Conservation (phyloP, 2,797 vertebrate species). For the Clarias laeviceps region DNA sequence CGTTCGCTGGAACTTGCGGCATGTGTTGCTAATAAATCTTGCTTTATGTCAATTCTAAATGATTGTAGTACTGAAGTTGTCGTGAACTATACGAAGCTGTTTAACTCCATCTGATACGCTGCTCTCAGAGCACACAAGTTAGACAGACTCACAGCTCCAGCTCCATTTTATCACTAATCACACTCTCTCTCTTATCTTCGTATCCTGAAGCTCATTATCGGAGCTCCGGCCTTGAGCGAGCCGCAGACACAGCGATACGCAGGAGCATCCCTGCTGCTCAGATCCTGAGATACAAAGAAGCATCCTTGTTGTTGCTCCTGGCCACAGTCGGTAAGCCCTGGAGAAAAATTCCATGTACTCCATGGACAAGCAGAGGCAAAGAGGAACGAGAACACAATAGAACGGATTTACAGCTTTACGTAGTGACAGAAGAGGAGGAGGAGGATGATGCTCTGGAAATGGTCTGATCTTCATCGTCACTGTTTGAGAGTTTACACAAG, state of each 20-base stretch:
- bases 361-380: conserved; percentile 29
- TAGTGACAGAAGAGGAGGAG: neutral
- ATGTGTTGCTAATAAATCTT: too few relatives aligned
- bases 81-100: conserved; percentile 40
- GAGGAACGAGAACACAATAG: neutral
- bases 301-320: neutral
- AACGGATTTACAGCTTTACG: neutral
- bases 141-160: conserved; percentile 32
- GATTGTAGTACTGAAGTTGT: conserved; percentile 52
- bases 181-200: conserved; percentile 53
- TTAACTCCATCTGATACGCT: conserved; percentile 36
- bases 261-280: conserved; percentile 27
- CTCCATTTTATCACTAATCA: conserved; percentile 46
- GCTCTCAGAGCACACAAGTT: conserved; percentile 28
- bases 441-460: neutral
- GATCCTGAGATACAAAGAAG: conserved; percentile 43
- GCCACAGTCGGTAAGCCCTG: conserved; percentile 15
- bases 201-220: conserved; percentile 51
- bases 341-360: conserved; percentile 54
- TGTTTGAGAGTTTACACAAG: neutral
- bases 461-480: neutral
- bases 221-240: conserved; percentile 52
- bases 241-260: conserved; percentile 50
- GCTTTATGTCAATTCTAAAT: neutral
- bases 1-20: neutral